These are phyloP conservation scores for Dendrophyllia cribrosa DNA, from an alignment of 64 coral and sea anemone genomes.

Conservation along the genomic window DNA sequence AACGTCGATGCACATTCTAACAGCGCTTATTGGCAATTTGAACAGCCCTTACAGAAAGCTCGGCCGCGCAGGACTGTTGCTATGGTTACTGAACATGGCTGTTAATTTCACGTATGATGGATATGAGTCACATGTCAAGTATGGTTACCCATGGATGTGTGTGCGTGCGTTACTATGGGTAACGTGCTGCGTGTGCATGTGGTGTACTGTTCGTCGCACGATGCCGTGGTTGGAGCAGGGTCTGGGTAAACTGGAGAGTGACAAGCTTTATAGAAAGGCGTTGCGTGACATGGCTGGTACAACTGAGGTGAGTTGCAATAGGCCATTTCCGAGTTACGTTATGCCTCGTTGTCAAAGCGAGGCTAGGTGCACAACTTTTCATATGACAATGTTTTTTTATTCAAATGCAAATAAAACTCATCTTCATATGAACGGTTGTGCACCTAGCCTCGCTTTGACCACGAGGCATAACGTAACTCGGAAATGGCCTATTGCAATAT, in stretches of 20 bases:
- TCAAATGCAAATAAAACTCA: too few relatives aligned
- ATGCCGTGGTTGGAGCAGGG: constrained; percentile 61
- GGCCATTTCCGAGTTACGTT: too few relatives aligned
- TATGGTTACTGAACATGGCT: constrained; percentile 49
- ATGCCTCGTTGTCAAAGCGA: too few relatives aligned
- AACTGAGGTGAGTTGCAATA: constrained; percentile 30
- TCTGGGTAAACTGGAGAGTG: constrained; percentile 17
- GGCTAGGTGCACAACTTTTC: too few relatives aligned
- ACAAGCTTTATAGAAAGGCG: constrained; percentile 32
- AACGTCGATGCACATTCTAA: constrained; percentile 21
- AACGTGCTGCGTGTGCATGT: constrained; percentile 25
- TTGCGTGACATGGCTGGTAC: constrained; percentile 13
- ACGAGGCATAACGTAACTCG: too few relatives aligned
- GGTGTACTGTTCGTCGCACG: constrained; percentile 28
- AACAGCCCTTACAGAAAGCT: constrained; percentile 26
- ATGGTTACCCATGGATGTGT: constrained; percentile 36
- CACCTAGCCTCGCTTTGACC: too few relatives aligned
- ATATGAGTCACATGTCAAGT: constrained; percentile 47
- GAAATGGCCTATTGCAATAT: too few relatives aligned
- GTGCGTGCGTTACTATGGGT: constrained; percentile 44
- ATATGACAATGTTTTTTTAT: too few relatives aligned
- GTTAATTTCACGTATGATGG: constrained; percentile 40
- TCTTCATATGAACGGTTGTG: too few relatives aligned
- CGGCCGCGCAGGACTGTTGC: constrained; percentile 1
- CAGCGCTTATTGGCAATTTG: constrained; percentile 64